phyloP scores from a whole-genome alignment of 2,113 vertebrate genomes.

The Climacteris rufus region DNA sequence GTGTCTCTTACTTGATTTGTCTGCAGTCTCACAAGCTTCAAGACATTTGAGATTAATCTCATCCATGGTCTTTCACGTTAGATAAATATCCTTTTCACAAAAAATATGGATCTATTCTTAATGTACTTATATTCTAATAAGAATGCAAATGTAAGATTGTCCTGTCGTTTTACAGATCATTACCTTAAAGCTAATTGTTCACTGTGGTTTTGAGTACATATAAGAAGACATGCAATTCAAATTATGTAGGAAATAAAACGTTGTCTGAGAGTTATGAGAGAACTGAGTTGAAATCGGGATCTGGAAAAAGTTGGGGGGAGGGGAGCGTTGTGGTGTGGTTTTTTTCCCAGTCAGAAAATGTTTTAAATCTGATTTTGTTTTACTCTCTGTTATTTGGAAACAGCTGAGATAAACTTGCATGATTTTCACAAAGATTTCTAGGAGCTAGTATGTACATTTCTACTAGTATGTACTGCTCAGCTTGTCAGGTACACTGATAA shows the following conservation, averaged over 20 bases:
- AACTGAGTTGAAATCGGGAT: not conserved
- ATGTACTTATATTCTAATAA: not conserved
- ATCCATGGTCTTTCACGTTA: not conserved
- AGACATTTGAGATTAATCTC: slow-evolving; percentile 1
- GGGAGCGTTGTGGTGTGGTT: no score
- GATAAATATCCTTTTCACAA: not conserved
- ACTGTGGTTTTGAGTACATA: not conserved
- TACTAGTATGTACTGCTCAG: not conserved
- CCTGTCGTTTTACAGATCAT: not conserved
- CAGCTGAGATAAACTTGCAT: not conserved
- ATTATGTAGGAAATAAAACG: not conserved
- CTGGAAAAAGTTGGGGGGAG: not conserved
- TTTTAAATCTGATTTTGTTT: not conserved
- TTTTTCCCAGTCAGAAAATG: not conserved
- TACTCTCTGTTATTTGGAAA: not conserved
- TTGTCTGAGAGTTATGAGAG: not conserved
- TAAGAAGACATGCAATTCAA: not conserved
- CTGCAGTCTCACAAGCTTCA: not conserved
- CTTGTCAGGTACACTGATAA: not conserved
- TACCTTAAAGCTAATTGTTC: not conserved
- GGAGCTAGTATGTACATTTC: not conserved
- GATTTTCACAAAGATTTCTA: not conserved
- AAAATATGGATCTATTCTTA: not conserved
- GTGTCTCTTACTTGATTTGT: slow-evolving; percentile 27
- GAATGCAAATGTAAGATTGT: not conserved